Evolutionary conservation across 2,113 vertebrate species (phyloP).

Genomic region (Hydrolagus affinis): DNA sequence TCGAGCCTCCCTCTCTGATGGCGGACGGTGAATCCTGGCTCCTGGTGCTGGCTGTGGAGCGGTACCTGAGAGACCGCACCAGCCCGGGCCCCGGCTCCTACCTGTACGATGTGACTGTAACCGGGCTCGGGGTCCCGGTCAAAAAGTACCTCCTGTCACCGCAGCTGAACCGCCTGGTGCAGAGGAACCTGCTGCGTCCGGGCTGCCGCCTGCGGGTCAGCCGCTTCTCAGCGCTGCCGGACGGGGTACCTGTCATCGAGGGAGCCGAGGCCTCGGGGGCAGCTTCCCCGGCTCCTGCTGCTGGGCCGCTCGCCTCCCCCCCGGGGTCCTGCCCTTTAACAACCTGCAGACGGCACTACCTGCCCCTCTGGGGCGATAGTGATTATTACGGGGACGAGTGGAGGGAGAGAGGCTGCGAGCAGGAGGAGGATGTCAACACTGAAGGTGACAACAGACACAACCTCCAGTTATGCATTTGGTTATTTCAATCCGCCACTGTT

Average conservation of each 20-base stretch:
- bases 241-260: constrained; percentile 31
- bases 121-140: constrained; percentile 48
- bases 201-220: constrained; percentile 42
- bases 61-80: background rate
- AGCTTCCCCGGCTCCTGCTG: background rate
- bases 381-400: constrained; percentile 52
- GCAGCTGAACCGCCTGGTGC: constrained; percentile 48
- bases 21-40: background rate
- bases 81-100: too few species aligned
- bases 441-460: background rate
- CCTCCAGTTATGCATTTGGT: too few species aligned
- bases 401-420: constrained; percentile 37
- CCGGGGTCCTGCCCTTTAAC: constrained; percentile 42
- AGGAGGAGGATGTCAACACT: background rate
- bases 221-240: constrained; percentile 39
- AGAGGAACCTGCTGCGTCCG: constrained; percentile 41
- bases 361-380: constrained; percentile 59
- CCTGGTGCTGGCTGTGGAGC: constrained; percentile 17
- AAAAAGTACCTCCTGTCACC: constrained; percentile 42
- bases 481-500: too few species aligned
- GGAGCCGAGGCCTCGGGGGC: constrained; percentile 37
- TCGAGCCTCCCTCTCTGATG: too few species aligned
- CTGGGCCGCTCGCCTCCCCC: constrained; percentile 12
- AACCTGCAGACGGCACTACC: constrained; percentile 49
- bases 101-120: constrained; percentile 55